A percentile compares a stretch with the other conserved stretches of the same genome.
Conservation (phyloP, 2,797 vertebrate species). For the Melanotaenia trifasciata region DNA sequence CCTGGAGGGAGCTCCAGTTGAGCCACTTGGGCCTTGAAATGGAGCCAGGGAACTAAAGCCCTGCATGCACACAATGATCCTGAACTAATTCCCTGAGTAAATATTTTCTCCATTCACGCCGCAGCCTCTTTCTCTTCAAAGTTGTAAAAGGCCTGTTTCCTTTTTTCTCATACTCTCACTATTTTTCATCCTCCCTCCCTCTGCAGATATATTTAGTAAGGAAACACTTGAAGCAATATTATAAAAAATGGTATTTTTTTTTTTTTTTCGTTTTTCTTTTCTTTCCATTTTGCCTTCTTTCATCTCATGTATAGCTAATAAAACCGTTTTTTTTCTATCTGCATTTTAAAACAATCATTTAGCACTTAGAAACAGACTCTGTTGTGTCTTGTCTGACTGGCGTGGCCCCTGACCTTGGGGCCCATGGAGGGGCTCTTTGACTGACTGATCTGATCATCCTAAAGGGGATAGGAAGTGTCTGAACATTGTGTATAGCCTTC, state of each 20-base stretch:
- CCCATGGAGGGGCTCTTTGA: slow-evolving; percentile 58
- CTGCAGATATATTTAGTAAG: slow-evolving; percentile 71
- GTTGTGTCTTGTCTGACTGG: slow-evolving; percentile 77
- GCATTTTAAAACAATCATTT: slow-evolving; percentile 50
- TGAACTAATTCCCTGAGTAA: slow-evolving; percentile 99
- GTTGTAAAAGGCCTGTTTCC: slow-evolving; percentile 82
- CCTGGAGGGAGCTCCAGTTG: slow-evolving; percentile 94
- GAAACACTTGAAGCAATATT: slow-evolving; percentile 59
- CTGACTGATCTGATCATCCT: slow-evolving; percentile 71
- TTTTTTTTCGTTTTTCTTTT: background rate
- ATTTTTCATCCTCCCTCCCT: slow-evolving; percentile 42
- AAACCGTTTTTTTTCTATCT: slow-evolving; percentile 5
- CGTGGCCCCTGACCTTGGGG: slow-evolving; percentile 73
- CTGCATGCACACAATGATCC: slow-evolving; percentile 94
- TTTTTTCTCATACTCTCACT: slow-evolving; percentile 53
- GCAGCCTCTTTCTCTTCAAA: slow-evolving; percentile 95
- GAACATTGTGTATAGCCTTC: slow-evolving; percentile 59
- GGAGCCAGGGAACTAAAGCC: slow-evolving; percentile 96
- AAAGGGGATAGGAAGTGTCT: slow-evolving; percentile 67
- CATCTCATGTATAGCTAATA: slow-evolving; percentile 48
- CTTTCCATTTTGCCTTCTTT: slow-evolving; percentile 35
- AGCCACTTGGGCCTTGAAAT: slow-evolving; percentile 99
- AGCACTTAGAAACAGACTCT: slow-evolving; percentile 43
- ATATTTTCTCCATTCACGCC: slow-evolving; percentile 98
- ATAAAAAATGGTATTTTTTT: background rate